Percentiles rank a stretch among this genome's conserved stretches.
phyloP scores from a whole-genome alignment of 2,888 invertebrate species.

The Melieria crassipennis region DNA sequence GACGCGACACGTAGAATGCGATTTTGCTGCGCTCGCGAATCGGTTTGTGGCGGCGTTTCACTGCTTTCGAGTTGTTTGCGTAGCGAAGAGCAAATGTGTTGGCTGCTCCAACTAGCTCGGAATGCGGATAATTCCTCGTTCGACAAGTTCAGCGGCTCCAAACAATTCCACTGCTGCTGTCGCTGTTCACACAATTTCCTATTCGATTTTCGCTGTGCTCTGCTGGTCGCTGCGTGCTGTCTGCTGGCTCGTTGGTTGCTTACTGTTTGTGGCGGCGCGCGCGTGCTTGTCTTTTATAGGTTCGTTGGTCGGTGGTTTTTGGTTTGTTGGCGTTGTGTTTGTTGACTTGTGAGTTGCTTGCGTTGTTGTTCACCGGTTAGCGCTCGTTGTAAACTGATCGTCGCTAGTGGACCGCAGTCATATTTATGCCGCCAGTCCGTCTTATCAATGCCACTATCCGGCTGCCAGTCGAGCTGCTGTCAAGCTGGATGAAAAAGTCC shows the following conservation, averaged over 20 bases:
- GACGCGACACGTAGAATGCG: no score
- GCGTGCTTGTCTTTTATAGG: no score
- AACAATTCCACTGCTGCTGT: background rate
- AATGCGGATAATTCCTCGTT: background rate
- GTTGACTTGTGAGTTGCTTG: background rate
- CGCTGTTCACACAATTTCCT: background rate
- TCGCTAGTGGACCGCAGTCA: slow-evolving; percentile 2
- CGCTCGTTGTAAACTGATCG: slow-evolving; percentile 23
- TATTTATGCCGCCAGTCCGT: slow-evolving; percentile 8
- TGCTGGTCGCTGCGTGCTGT: background rate
- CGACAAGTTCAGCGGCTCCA: background rate
- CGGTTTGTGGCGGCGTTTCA: no score
- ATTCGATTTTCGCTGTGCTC: no score
- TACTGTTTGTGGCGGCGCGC: background rate
- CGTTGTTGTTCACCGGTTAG: slow-evolving; percentile 7
- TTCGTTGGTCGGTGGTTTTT: no score
- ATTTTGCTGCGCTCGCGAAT: no score
- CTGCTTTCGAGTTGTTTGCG: no score
- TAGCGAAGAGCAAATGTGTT: no score
- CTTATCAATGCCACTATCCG: no score
- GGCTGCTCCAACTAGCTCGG: background rate
- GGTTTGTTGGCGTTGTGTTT: no score
- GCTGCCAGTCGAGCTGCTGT: no score
- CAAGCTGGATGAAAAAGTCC: no score
- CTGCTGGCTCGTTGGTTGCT: background rate